These are phyloP conservation scores for Andrena trimmerana DNA, from an alignment of 2,888 invertebrate genomes.

Conservation along the genomic window DNA sequence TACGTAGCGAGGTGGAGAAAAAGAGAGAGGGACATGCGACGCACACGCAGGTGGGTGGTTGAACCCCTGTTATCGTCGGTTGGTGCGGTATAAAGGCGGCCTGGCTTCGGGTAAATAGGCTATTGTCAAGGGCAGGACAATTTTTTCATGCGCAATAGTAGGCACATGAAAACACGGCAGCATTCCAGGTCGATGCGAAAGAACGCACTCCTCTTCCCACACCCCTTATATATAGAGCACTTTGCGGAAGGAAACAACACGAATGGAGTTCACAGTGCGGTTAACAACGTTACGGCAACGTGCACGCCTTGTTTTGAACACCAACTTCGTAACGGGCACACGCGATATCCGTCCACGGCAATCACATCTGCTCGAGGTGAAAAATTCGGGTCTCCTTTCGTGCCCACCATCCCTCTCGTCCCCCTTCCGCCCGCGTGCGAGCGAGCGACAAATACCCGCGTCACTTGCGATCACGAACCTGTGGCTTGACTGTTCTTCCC, in stretches of 20 bases:
- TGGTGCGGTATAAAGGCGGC: slow-evolving; percentile 61
- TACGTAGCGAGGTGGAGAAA: slow-evolving; percentile 68
- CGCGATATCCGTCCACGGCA: slow-evolving; percentile 60
- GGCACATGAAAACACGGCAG: slow-evolving; percentile 71
- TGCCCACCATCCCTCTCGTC: slow-evolving; percentile 53
- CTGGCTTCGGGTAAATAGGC: slow-evolving; percentile 73
- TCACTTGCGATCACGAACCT: slow-evolving; percentile 62
- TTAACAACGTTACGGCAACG: slow-evolving; percentile 51
- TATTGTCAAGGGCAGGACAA: slow-evolving; percentile 83
- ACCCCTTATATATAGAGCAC: slow-evolving; percentile 51
- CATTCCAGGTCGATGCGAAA: slow-evolving; percentile 73
- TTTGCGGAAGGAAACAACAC: slow-evolving; percentile 49
- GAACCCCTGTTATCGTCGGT: slow-evolving; percentile 75
- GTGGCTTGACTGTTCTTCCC: slow-evolving; percentile 47
- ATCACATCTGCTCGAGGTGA: slow-evolving; percentile 72
- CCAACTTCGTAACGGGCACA: slow-evolving; percentile 18
- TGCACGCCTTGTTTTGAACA: slow-evolving; percentile 32
- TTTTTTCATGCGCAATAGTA: slow-evolving; percentile 85
- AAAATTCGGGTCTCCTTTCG: slow-evolving; percentile 65
- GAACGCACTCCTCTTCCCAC: slow-evolving; percentile 66
- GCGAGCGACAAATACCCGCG: slow-evolving; percentile 67
- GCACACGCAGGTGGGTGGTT: slow-evolving; percentile 76
- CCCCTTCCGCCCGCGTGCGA: slow-evolving; percentile 47
- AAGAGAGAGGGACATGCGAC: slow-evolving; percentile 63
- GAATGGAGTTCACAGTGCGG: slow-evolving; percentile 38